phyloP scores from a whole-genome alignment of 2,113 vertebrate species.

The Xiphophorus maculatus region DNA sequence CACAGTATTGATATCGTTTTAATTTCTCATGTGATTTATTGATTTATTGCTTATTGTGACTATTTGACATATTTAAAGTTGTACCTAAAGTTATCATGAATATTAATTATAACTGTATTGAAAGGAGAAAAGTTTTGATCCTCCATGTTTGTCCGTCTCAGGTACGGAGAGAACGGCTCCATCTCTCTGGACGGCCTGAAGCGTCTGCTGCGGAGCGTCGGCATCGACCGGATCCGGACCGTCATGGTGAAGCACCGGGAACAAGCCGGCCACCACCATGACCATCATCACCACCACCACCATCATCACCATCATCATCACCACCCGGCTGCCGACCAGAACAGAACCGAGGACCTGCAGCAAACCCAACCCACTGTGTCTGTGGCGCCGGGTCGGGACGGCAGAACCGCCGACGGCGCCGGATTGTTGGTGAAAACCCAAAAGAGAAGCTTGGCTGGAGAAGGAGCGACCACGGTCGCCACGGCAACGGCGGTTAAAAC shows the following conservation, averaged over 20 bases:
- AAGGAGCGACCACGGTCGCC: neutral
- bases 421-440: conserved; percentile 12
- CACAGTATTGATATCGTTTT: too few relatives aligned
- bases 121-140: neutral
- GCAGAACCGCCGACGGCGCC: conserved; percentile 37
- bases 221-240: conserved; percentile 83
- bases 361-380: conserved; percentile 60
- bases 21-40: too few relatives aligned
- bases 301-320: conserved; percentile 18
- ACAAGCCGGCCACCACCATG: conserved; percentile 24
- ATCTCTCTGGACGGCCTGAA: conserved; percentile 88
- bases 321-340: conserved; percentile 11
- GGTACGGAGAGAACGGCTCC: conserved; percentile 87
- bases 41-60: too few relatives aligned
- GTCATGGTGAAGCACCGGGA: conserved; percentile 81
- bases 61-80: too few relatives aligned
- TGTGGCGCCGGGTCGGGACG: conserved; percentile 28
- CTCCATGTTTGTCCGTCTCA: neutral
- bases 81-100: too few relatives aligned
- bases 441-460: neutral
- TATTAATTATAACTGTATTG: too few relatives aligned
- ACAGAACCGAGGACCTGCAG: conserved; percentile 67
- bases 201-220: conserved; percentile 87
- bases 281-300: conserved; percentile 41
- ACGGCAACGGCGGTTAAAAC: conserved; percentile 27